A percentile compares a stretch with the other conserved stretches of the same genome.
Conservation (phyloP, 2,888 invertebrate genomes). For the Chrysina gloriosa region DNA sequence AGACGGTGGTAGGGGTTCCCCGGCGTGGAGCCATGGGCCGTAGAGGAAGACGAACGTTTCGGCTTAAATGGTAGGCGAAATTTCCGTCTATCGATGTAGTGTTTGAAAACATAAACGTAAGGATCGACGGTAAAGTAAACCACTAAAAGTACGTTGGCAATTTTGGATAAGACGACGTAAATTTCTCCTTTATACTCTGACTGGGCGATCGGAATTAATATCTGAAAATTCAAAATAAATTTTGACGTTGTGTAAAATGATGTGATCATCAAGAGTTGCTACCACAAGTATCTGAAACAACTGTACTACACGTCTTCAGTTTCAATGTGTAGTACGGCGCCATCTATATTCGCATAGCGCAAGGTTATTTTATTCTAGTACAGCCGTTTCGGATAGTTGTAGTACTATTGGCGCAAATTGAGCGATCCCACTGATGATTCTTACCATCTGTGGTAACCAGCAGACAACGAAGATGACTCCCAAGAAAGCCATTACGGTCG, state of each 20-base stretch:
- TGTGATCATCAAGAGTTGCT: too few species aligned
- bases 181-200: slow-evolving; percentile 49
- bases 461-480: slow-evolving; percentile 86
- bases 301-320: too few species aligned
- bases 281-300: too few species aligned
- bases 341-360: too few species aligned
- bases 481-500: slow-evolving; percentile 84
- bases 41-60: slow-evolving; percentile 41
- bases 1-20: slow-evolving; percentile 53
- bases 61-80: slow-evolving; percentile 45
- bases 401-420: too few species aligned
- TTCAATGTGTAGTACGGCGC: too few species aligned
- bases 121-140: slow-evolving; percentile 87
- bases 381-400: too few species aligned
- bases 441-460: slow-evolving; percentile 91
- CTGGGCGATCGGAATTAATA: slow-evolving; percentile 75
- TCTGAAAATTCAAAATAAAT: slow-evolving; percentile 64
- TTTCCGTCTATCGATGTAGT: slow-evolving; percentile 65
- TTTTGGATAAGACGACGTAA: slow-evolving; percentile 65
- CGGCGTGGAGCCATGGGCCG: slow-evolving; percentile 46
- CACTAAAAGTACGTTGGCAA: slow-evolving; percentile 81
- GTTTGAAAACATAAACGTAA: slow-evolving; percentile 82
- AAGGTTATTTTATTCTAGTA: too few species aligned
- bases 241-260: too few species aligned
- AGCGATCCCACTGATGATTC: too few species aligned